These are phyloP conservation scores for Drosophila nr. medialis DNA, from an alignment of 2,888 invertebrate species.

Conservation along the genomic window DNA sequence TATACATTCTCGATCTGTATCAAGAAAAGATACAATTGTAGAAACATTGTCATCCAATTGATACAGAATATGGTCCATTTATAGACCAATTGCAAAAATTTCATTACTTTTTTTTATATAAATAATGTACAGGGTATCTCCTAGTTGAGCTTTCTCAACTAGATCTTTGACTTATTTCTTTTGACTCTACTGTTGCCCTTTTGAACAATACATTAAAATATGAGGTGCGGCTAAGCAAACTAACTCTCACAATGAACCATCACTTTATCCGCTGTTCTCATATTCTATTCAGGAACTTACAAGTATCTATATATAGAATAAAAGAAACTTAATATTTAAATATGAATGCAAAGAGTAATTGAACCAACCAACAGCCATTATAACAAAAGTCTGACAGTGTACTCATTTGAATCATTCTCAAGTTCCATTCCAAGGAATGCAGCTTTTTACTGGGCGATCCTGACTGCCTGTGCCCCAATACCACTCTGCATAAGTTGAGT, in stretches of 20 bases:
- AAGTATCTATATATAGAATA: neutral
- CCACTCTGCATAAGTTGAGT: conserved; percentile 13
- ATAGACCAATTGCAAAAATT: neutral
- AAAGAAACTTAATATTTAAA: neutral
- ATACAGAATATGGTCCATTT: neutral
- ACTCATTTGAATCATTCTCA: conserved; percentile 50
- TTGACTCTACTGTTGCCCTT: neutral
- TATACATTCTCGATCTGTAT: neutral
- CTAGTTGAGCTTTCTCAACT: neutral
- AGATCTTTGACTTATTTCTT: neutral
- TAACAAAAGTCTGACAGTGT: conserved; percentile 25
- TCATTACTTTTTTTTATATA: neutral
- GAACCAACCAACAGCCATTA: neutral
- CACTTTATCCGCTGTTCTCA: neutral
- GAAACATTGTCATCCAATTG: neutral
- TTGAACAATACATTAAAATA: neutral
- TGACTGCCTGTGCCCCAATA: neutral
- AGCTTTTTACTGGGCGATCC: conserved; percentile 16
- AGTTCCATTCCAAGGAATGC: conserved; percentile 10
- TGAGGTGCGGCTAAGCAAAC: neutral
- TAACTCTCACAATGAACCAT: neutral
- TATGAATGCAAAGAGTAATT: neutral
- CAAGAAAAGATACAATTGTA: neutral
- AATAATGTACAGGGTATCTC: neutral
- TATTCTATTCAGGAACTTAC: neutral